Evolutionary conservation across 64 coral and sea anemone species (phyloP), one percentile per base, ranked within the genome.

Genomic region (Hydrozoanthus tunicans): DNA sequence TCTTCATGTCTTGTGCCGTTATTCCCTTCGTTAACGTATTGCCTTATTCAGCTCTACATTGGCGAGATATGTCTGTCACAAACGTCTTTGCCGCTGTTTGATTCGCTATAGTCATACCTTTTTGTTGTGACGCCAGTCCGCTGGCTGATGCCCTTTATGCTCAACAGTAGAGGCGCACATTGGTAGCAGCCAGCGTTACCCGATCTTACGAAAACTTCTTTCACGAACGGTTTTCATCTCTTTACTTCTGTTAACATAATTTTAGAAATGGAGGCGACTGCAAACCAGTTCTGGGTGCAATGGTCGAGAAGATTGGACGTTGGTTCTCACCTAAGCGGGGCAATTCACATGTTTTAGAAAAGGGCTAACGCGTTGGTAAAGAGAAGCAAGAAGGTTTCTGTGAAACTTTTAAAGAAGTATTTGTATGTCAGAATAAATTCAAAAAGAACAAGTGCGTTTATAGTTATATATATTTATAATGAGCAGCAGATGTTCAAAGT

Each of bases 91-190:
- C 86, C 86, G 71, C 32, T 76, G n/a, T 89, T 64, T 14, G 53
- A 26, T 53, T 89, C 86, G 17, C 86, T 79, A 25, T 23, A 90
- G 75, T 90, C 73, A 43, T 90, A 90, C 12, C 88, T 59, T 6
- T 17, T 90, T 67, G 26, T 71, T 13, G 15, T 52, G 0, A 86
- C 12, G 3, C 59, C 52, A 4, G 64, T 62, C 15, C 83, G 55
- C 26, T 26, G 27, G 51, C 83, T 58, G 25, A 84, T 84, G 25
- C 51, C 59, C 5, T 24, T 17, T 0, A 67, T 54, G 58, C 62
- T 84, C 11, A 84, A 59, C 17, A 85, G 9, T 52, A 68, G 14
- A 3, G 53, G n/a, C 9, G 80, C 80, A 7, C 80, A 62, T 56
- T 82, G 80, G 58, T 82, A 82, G 10, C 80, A 82, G 25, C 80